These are phyloP conservation scores for Pollicipes pollicipes DNA, from an alignment of 1,140 invertebrate species.

Conservation along the genomic window DNA sequence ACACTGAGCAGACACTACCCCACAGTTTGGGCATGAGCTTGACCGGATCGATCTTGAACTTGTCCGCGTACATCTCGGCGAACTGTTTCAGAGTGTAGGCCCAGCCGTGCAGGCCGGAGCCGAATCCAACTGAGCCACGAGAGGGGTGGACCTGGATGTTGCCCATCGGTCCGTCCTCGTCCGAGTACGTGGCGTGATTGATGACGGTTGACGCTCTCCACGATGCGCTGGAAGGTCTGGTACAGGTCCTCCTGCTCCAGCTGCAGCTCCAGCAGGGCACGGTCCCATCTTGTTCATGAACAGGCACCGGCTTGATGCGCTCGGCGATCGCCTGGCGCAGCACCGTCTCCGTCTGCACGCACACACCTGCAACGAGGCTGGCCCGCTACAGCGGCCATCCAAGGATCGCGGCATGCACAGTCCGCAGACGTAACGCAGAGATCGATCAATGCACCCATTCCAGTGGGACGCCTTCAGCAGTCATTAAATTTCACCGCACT, in stretches of 20 bases:
- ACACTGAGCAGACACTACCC: slow-evolving; percentile 32
- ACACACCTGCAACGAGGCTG: slow-evolving; percentile 92
- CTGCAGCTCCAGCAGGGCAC: slow-evolving; percentile 86
- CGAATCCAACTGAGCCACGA: slow-evolving; percentile 97
- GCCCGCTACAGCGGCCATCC: too few relatives aligned
- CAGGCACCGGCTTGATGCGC: slow-evolving; percentile 93
- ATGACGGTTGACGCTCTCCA: slow-evolving; percentile 99
- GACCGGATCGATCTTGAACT: slow-evolving; percentile 92
- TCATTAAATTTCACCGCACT: too few relatives aligned
- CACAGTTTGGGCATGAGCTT: slow-evolving; percentile 79
- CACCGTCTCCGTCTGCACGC: slow-evolving; percentile 98
- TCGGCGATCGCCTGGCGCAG: slow-evolving; percentile 96
- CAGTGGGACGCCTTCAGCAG: too few relatives aligned
- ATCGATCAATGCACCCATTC: too few relatives aligned
- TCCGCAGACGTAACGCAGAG: too few relatives aligned
- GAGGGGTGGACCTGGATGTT: slow-evolving; percentile 91
- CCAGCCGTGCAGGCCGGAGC: slow-evolving; percentile 98
- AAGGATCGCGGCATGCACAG: too few relatives aligned
- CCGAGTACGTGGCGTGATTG: slow-evolving; percentile 97
- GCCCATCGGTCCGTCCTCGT: slow-evolving; percentile 96
- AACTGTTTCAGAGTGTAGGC: slow-evolving; percentile 99
- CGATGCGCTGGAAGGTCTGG: slow-evolving; percentile 98
- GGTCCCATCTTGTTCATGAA: slow-evolving; percentile 99
- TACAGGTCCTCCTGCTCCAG: slow-evolving; percentile 91
- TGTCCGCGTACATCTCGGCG: slow-evolving; percentile 94